Conservation (phyloP, 2,113 vertebrate species). For the Percopsis transmontana region DNA sequence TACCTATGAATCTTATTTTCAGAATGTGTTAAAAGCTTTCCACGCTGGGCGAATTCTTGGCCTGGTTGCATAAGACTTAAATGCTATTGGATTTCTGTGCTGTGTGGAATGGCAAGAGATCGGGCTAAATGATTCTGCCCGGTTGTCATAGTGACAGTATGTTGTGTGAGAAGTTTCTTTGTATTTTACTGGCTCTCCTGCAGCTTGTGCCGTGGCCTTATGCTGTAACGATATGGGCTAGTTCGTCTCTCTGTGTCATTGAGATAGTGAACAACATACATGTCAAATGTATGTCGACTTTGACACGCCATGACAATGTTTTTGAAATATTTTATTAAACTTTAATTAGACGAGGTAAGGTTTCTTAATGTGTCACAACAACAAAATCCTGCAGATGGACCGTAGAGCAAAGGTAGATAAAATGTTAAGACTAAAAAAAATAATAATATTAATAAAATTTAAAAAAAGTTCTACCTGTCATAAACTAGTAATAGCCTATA, state of each 20-base stretch:
- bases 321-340: conserved; percentile 27
- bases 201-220: conserved; percentile 64
- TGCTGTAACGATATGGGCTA: conserved; percentile 48
- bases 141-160: conserved; percentile 81
- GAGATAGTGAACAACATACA: conserved; percentile 19
- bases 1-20: conserved; percentile 52
- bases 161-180: conserved; percentile 78
- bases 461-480: conserved; percentile 1
- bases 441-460: conserved; percentile 1
- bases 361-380: conserved; percentile 1
- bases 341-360: conserved; percentile 1
- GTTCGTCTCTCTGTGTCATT: conserved; percentile 39
- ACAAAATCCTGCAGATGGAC: background rate
- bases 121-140: conserved; percentile 75
- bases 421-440: background rate
- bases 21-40: conserved; percentile 60
- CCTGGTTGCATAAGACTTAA: conserved; percentile 73
- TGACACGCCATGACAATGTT: conserved; percentile 37
- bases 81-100: conserved; percentile 76
- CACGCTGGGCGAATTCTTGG: conserved; percentile 45
- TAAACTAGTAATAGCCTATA: background rate
- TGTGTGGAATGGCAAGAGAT: conserved; percentile 76
- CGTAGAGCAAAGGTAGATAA: conserved; percentile 26
- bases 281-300: conserved; percentile 6
- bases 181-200: conserved; percentile 71